Evolutionary conservation across 2,113 vertebrate species (phyloP), one percentile per base, ranked within the genome.

Genomic region (Microcebus ravelobensis): DNA sequence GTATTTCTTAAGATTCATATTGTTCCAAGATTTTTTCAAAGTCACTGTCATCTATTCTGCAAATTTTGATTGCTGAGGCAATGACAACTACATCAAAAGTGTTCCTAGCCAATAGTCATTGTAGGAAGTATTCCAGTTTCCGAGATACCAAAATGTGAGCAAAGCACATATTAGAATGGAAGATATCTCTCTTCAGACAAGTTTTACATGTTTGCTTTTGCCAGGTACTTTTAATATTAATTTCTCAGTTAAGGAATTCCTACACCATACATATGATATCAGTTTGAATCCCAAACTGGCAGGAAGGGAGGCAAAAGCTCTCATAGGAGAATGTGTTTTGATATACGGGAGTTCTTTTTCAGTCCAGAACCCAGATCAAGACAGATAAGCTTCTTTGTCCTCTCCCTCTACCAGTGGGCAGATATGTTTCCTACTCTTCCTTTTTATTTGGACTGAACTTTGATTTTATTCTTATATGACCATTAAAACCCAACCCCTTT

Each of bases 281-380:
- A 94, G 85, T 73, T 36, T 91, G 71, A 96, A 80, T 39, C 48
- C 14, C 39, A 91, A 97, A 80, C 31, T 85, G 45, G 5, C 68
- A 77, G 83, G 36, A 85, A 73, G 6, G 39, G 42, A 74, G 29
- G 59, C 34, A 70, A 59, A 55, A 71, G 20, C 39, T 57, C 27
- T 94, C 13, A 23, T 12, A 80, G 70, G 71, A 48, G 50, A 45
- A 48, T 82, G 48, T 50, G 7, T 89, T 96, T 89, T 85, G 55
- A 52, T 68, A 73, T 18, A 5, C 68, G 74, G 29, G 8, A 86
- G 10, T 55, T 91, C 27, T 89, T 80, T 81, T 42, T 42, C 42
- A 52, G 31, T 57, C 63, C 71, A 81, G 84, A 94, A 73, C 39
- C 23, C 42, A 63, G 50, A 89, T 18, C 65, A 94, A 85, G 14